phyloP scores from a whole-genome alignment of 2,113 vertebrate genomes.

The Hemichromis elongatus region DNA sequence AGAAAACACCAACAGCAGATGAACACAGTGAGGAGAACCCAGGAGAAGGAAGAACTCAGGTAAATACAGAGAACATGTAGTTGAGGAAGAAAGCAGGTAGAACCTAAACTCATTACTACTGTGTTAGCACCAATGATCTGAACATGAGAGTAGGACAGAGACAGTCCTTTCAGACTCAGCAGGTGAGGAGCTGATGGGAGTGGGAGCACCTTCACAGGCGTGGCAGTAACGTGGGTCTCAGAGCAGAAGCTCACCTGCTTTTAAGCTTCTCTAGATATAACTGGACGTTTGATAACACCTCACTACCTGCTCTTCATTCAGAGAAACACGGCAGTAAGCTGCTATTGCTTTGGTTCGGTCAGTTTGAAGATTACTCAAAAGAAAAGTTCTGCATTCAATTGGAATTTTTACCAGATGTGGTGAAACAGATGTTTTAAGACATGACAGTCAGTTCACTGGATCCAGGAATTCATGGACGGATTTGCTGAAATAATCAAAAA shows the following conservation, averaged over 20 bases:
- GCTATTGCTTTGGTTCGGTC: neutral
- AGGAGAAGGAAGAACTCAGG: neutral
- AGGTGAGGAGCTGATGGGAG: neutral
- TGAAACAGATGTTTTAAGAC: neutral
- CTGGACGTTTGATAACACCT: rapidly evolving
- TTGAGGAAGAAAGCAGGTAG: neutral
- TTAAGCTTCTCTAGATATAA: neutral
- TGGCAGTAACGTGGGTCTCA: neutral
- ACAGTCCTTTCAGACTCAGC: neutral
- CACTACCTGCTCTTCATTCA: neutral
- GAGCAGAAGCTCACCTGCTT: neutral
- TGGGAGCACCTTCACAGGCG: neutral
- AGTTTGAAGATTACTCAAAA: neutral
- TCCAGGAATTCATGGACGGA: neutral
- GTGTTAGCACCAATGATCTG: neutral
- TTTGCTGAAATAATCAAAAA: neutral
- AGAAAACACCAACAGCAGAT: neutral
- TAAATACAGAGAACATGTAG: neutral
- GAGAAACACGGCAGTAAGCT: no score
- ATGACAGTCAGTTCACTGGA: neutral
- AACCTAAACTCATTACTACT: neutral
- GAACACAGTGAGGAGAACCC: neutral
- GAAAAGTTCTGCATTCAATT: neutral
- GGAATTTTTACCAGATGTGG: neutral
- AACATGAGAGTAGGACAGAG: rapidly evolving